phyloP scores from a whole-genome alignment of 2,888 invertebrate genomes.

The Diplolepis rosae region DNA sequence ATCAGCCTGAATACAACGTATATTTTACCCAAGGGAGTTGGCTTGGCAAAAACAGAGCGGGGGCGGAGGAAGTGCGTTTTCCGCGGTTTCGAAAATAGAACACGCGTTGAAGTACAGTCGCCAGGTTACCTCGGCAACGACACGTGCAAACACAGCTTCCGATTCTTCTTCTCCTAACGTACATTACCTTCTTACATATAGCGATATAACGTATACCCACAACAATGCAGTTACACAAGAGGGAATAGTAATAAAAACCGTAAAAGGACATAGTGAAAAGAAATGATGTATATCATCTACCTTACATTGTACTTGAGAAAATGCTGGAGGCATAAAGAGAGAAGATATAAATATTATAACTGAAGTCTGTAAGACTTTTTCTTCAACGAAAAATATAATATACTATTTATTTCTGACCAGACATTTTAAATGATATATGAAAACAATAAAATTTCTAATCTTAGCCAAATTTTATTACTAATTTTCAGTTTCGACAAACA shows the following conservation, averaged over 20 bases:
- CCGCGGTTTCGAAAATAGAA: conserved; percentile 40
- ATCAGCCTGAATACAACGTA: not conserved
- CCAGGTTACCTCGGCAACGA: conserved; percentile 44
- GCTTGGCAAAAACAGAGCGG: conserved; percentile 3
- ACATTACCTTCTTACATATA: not conserved
- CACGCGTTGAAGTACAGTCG: conserved; percentile 12
- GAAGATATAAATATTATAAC: too few species aligned
- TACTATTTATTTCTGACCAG: too few species aligned
- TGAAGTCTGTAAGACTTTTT: too few species aligned
- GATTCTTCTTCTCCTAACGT: conserved; percentile 7
- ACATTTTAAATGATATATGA: too few species aligned
- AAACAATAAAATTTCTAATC: too few species aligned
- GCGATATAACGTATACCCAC: not conserved
- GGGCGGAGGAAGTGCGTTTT: conserved; percentile 34
- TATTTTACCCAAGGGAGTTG: not conserved
- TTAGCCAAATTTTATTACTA: too few species aligned
- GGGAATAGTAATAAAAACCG: not conserved
- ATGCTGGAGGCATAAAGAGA: not conserved
- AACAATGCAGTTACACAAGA: not conserved
- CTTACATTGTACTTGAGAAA: not conserved
- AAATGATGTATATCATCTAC: not conserved
- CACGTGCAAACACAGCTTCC: conserved; percentile 39
- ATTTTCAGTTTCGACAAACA: too few species aligned
- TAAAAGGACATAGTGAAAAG: not conserved
- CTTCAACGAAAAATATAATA: too few species aligned